Percentiles rank a stretch among this genome's conserved stretches.
phyloP scores from a whole-genome alignment of 2,888 invertebrate species.

The Dysmachus trigonus region DNA sequence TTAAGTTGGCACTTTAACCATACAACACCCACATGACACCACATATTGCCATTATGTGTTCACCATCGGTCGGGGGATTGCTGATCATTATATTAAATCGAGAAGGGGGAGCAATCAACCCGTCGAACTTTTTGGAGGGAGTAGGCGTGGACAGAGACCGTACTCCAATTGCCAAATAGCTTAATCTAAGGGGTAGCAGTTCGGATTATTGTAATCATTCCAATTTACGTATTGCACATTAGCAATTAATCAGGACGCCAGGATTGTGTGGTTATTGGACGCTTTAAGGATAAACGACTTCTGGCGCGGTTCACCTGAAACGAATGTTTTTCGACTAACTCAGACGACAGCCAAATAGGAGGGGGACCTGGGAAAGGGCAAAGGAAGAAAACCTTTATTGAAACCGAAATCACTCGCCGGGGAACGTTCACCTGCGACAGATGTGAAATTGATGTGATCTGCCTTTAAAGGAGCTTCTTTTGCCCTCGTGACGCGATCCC shows the following conservation, averaged over 20 bases:
- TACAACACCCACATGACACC: slow-evolving; percentile 13
- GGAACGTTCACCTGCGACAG: slow-evolving; percentile 2
- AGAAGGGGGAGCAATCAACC: not conserved
- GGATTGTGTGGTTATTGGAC: not conserved
- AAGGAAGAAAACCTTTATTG: not conserved
- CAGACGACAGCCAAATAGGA: not conserved
- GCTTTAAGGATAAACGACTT: not conserved
- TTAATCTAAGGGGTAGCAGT: not conserved
- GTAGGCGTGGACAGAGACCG: not conserved
- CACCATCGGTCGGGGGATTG: not conserved
- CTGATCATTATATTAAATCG: not conserved
- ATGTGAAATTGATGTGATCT: slow-evolving; percentile 13
- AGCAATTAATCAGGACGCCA: not conserved
- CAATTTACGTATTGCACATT: not conserved
- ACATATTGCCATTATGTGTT: not conserved
- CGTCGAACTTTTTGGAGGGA: not conserved
- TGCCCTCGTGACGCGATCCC: not conserved
- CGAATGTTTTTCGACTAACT: not conserved
- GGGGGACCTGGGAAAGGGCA: not conserved
- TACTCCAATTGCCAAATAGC: not conserved
- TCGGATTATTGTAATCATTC: not conserved
- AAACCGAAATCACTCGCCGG: not conserved
- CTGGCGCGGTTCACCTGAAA: not conserved
- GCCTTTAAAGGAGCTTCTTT: not conserved
- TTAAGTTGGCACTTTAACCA: not conserved